Evolutionary conservation across 2,888 invertebrate genomes (phyloP), one percentile per base, ranked within the genome.

Genomic region (Cephus pygmeus): DNA sequence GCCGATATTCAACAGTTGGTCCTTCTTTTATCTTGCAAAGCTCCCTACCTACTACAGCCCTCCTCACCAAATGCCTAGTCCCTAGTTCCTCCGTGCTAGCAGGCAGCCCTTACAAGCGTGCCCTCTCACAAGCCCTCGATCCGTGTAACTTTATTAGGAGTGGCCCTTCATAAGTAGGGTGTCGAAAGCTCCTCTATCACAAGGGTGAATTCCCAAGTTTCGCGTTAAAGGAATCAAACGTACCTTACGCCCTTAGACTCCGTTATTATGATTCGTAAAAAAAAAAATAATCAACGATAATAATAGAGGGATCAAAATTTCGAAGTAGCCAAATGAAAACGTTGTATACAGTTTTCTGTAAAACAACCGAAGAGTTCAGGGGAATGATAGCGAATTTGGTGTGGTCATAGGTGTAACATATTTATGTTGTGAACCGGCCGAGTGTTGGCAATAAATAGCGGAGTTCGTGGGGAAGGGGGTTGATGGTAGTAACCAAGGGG

Each of bases 1-100:
- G 86, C 84, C 88, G 88, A 89, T 89, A 88, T 90, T 91, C 91
- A 91, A 91, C 91, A 91, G 91, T 91, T 91, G 91, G 91, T 89
- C 90, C 85, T 91, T 90, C 90, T 91, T 91, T 91, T 91, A 91
- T 91, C 90, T 90, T 87, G 85, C 83, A 85, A 83, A 88, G 89
- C 87, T 85, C 84, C 81, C 83, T 84, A 87, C 84, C 84, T 75
- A 79, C 82, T 75, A 79, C 85, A 85, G 30, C 40, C 33, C 69
- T 69, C 69, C 69, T 33, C 30, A 2, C 31, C 69, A 12, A 69
- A 69, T 30, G 31, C 69, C 30, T 33, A 33, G 33, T 33, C 69
- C 69, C 33, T 69, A 69, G 40, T 40, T 31, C 75, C 73, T 40
- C 77, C 75, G 75, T 78, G 77, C 34, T 71, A 79, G 76, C 40